phyloP scores from a whole-genome alignment of 2,797 vertebrate genomes.

The Natrix natrix region DNA sequence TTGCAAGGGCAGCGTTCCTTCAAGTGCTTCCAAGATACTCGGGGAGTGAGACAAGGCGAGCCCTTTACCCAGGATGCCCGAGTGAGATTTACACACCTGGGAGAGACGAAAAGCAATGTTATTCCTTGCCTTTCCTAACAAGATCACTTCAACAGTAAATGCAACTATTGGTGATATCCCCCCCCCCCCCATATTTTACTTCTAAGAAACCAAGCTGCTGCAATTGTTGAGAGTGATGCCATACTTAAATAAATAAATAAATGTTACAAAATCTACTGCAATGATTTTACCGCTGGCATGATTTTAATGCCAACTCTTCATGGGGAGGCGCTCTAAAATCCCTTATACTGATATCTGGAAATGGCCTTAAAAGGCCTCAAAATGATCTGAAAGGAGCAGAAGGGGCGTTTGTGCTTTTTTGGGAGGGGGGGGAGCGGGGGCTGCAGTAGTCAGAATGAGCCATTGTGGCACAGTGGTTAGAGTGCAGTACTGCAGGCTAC shows the following conservation, averaged over 20 bases:
- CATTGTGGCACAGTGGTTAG: neutral
- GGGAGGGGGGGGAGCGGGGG: no score
- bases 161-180: neutral
- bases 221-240: neutral
- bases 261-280: neutral
- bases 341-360: neutral
- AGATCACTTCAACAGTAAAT: neutral
- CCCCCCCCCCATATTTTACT: neutral
- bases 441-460: no score
- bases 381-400: neutral
- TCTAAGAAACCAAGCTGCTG: neutral
- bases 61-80: conserved; percentile 94
- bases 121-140: neutral
- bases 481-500: neutral
- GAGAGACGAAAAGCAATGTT: neutral
- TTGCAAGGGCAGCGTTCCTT: conserved; percentile 93
- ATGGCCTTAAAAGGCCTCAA: neutral
- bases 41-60: conserved; percentile 95
- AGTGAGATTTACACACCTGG: conserved; percentile 94
- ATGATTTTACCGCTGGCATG: neutral
- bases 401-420: no score
- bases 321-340: no score
- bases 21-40: conserved; percentile 94
- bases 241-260: neutral
- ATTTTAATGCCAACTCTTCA: neutral